Evolutionary conservation across 2,888 invertebrate species (phyloP).

Genomic region (Trilocha varians): DNA sequence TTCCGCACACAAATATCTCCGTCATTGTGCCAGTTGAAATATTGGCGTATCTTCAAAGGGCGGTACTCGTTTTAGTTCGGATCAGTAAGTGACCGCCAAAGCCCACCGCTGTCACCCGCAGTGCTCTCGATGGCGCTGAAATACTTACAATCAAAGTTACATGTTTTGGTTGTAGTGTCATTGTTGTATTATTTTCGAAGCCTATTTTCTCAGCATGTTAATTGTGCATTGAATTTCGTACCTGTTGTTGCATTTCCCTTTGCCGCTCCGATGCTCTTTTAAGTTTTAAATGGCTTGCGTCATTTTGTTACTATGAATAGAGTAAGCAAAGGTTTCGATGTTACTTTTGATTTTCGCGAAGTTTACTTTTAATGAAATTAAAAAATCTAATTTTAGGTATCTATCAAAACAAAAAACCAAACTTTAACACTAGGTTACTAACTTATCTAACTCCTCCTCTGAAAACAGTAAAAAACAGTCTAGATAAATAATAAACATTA

Average conservation of each 20-base stretch:
- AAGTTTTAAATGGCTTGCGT: neutral
- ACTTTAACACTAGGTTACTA: too few species aligned
- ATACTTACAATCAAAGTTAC: slow-evolving; percentile 54
- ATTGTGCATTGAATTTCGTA: slow-evolving; percentile 41
- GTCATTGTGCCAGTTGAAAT: slow-evolving; percentile 68
- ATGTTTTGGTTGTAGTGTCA: slow-evolving; percentile 54
- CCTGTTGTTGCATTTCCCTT: slow-evolving; percentile 22
- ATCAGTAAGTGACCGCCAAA: slow-evolving; percentile 41
- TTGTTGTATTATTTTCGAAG: slow-evolving; percentile 37
- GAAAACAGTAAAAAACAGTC: too few species aligned
- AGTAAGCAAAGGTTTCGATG: too few species aligned
- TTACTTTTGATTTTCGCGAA: too few species aligned
- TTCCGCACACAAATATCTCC: slow-evolving; percentile 69
- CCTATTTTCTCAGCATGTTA: slow-evolving; percentile 44
- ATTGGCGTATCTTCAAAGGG: slow-evolving; percentile 45
- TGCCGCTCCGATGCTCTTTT: neutral
- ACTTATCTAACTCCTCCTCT: too few species aligned
- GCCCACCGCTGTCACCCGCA: slow-evolving; percentile 41
- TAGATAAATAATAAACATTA: too few species aligned
- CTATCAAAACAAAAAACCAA: too few species aligned
- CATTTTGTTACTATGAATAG: too few species aligned
- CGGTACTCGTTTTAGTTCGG: slow-evolving; percentile 33
- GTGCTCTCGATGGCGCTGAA: slow-evolving; percentile 61
- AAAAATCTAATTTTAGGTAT: too few species aligned
- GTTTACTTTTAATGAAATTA: too few species aligned